Evolutionary conservation across 2,113 vertebrate species (phyloP).

Genomic region (Rhinolophus ferrumequinum): DNA sequence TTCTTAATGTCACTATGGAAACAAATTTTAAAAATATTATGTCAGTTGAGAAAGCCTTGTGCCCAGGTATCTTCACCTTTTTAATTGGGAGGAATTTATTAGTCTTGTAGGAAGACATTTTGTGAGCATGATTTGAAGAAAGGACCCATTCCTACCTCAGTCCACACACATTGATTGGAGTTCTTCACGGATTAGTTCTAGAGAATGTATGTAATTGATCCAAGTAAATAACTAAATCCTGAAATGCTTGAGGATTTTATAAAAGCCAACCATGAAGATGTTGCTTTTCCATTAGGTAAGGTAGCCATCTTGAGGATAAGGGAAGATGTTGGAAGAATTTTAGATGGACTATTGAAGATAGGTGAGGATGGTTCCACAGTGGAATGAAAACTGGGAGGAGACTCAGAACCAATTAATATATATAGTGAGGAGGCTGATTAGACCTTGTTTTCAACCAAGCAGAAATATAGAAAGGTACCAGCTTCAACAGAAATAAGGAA

Average conservation of each 20-base stretch:
- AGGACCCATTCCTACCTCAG: constrained; percentile 1
- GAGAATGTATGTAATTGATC: constrained; percentile 63
- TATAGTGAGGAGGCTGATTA: constrained; percentile 64
- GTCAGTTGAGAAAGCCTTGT: constrained; percentile 68
- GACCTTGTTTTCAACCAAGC: constrained; percentile 68
- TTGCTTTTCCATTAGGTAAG: constrained; percentile 79
- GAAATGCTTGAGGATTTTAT: constrained; percentile 72
- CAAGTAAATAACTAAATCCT: constrained; percentile 56
- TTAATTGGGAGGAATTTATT: constrained; percentile 74
- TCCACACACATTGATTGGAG: constrained; percentile 56
- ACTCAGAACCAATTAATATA: constrained; percentile 71
- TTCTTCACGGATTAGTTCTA: constrained; percentile 68
- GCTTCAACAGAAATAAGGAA: constrained; percentile 68
- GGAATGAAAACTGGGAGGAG: constrained; percentile 65
- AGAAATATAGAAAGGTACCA: constrained; percentile 68
- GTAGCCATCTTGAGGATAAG: constrained; percentile 80
- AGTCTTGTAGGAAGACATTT: constrained; percentile 75
- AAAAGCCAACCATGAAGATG: constrained; percentile 75
- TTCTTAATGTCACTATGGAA: constrained; percentile 85
- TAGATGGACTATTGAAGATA: constrained; percentile 66
- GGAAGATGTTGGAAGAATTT: constrained; percentile 77
- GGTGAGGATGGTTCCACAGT: constrained; percentile 46
- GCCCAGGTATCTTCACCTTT: constrained; percentile 71
- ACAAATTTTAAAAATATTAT: constrained; percentile 77
- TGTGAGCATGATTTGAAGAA: constrained; percentile 61